Base-by-base conservation (phyloP, 2,797 vertebrate genomes). In the Spinus olivaceus region DNA sequence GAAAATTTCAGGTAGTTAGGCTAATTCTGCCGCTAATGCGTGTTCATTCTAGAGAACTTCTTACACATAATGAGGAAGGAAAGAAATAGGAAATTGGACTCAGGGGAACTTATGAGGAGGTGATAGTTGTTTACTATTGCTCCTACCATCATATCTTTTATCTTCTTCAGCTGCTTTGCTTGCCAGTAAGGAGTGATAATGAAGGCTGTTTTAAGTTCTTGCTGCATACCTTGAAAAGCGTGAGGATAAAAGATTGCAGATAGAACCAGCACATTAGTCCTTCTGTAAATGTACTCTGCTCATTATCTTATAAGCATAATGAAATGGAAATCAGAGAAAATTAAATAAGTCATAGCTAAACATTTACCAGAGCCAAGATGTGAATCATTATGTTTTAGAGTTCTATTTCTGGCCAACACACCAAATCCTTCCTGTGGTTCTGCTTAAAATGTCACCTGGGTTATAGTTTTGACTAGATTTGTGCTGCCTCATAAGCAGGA, bases 241-340 rank as follows among this genome's bases (percentile, higher is more conserved):
- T 46, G 44, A 90, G 42, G 56, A 79, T 80, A 19, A 79, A 93
- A 93, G 73, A 76, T 53, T 90, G 64, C 14, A n/a, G 35, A 57
- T 27, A 69, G 70, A 86, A 71, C 28, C 8, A 8, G 60, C 57
- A 24, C 23, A 19, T 47, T 74, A 59, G 21, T 81, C 51, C 19
- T 81, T 53, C 64, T 70, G 51, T 53, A 86, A 88, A 81, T 70
- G 30, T 25, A 42, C 33, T n/a, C 7, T 66, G 37, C n/a, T 91
- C 30, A 53, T 81, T 88, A 46, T 82, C 35, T 72, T 79, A 22
- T 35, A 30, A 27, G 19, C 53, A 42, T 67, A 82, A 79, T 83
- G 59, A 86, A 94, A 81, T 59, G 20, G 44, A 94, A 92, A 77
- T 86, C 44, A 80, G 49, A 77, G 64, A 81, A 95, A 92, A 86